Evolutionary conservation across 2,888 invertebrate species (phyloP), one percentile per base, ranked within the genome.

Genomic region (Orthosia cruda): DNA sequence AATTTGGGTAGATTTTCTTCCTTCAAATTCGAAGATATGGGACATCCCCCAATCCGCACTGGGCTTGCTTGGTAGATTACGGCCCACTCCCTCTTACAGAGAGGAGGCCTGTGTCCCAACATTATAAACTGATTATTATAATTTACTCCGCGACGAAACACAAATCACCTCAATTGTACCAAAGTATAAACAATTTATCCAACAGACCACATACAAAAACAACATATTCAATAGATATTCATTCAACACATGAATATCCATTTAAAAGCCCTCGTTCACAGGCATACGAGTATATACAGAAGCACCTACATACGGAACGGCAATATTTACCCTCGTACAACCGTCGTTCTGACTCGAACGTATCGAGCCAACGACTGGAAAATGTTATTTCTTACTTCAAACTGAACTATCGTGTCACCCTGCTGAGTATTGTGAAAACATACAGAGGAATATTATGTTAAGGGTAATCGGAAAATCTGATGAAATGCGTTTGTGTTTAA

Each of bases 331-430:
- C 49, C 54, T 58, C 16, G 47, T 58, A 79, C 49, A 71, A 52
- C 54, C 63, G 59, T 70, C 58, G 49, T n/a, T 50, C 50, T 57
- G 54, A 58, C 58, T 40, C 32, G 23, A 55, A 71, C 57, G 58
- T 69, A 32, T 73, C 61, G 68, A 68, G 71, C 61, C 77, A 82
- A 87, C 75, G 71, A 77, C 75, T 80, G 73, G 75, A 87, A 86
- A 85, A 87, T 84, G 83, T 85, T 87, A 87, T 87, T 85, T 85
- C 78, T 85, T 87, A 80, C 87, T 65, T 77, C 82, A 74, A 85
- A 67, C 65, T 0, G 55, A 81, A 74, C 58, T 63, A 77, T 67
- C 59, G 67, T 70, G 78, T 85, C 71, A 70, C 40, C 63, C 26
- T 54, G 62, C 73, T 79, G 71, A 63, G 54, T 45, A 47, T 40